Evolutionary conservation across 1,140 invertebrate species (phyloP), one percentile per base, ranked within the genome.

Genomic region (Drosophila erecta): DNA sequence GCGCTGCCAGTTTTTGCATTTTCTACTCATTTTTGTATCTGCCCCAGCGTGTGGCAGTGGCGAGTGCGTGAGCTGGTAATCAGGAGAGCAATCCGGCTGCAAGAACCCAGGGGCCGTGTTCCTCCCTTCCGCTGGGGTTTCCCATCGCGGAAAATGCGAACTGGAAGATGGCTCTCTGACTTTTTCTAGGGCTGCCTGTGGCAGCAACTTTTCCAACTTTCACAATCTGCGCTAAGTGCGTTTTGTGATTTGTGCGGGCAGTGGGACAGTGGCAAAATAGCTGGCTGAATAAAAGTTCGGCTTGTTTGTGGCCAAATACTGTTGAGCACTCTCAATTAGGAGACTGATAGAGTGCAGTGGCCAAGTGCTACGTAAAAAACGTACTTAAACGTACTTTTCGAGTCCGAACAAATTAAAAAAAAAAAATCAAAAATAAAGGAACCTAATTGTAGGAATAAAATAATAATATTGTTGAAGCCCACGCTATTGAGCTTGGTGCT

Each of bases 211-310:
- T 87, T 76, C 37, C 58, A 86, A 86, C 81, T 86, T 86, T 86
- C 83, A 81, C 83, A 83, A 87, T 81, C 75, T 79, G 61, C 56
- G 55, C 70, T 87, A 87, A 86, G 81, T 87, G 84, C 83, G 79
- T 87, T 87, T 60, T 81, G 47, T 87, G 81, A 86, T 86, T 87
- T 77, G 76, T 75, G 62, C 53, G 44, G 55, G 38, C 38, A 55
- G 37, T 38, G 55, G 35, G 60, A 40, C 62, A 75, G 47, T 38
- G 27, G 47, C 24, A 10, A 56, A 22, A 46, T 38, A 70, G 30
- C 38, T 33, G 41, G 37, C 46, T 64, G 27, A 67, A 65, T 27
- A 69, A 69, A 70, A 70, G 43, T 69, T 70, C 20, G 20, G 8
- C 64, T 30, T 47, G 50, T 55, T 41, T 56, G 65, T 20, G 65